Conservation (phyloP, 1,140 invertebrate species). For the Sinonovacula constricta region DNA sequence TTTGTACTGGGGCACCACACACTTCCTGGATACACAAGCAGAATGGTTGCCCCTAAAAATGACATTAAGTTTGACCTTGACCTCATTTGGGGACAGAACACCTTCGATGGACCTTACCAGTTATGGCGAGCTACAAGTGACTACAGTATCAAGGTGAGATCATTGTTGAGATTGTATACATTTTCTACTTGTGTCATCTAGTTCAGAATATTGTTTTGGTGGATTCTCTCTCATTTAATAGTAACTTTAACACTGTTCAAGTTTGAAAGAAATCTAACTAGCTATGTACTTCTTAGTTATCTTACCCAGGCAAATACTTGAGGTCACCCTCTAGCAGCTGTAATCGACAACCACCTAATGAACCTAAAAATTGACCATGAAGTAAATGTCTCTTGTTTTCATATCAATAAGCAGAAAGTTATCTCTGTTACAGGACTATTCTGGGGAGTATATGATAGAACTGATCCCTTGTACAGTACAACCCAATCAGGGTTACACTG, state of each 20-base stretch:
- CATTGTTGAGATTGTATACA: too few species aligned
- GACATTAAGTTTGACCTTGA: conserved; percentile 77
- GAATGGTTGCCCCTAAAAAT: conserved; percentile 71
- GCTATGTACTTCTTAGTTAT: too few species aligned
- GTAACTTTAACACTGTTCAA: too few species aligned
- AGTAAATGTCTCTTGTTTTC: too few species aligned
- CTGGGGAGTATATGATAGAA: conserved; percentile 78
- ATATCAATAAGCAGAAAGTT: too few species aligned
- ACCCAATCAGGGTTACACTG: conserved; percentile 70
- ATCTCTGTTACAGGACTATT: conserved; percentile 74
- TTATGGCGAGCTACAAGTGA: conserved; percentile 79
- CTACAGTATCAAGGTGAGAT: conserved; percentile 79
- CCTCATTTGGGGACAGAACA: conserved; percentile 79
- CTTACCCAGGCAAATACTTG: not conserved
- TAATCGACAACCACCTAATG: too few species aligned
- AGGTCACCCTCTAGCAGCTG: not conserved
- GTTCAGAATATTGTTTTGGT: too few species aligned
- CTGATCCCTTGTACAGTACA: conserved; percentile 79
- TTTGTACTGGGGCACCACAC: conserved; percentile 78
- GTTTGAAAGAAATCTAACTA: too few species aligned
- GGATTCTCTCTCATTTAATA: too few species aligned
- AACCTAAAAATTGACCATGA: too few species aligned
- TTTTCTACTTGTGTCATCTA: too few species aligned
- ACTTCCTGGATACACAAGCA: conserved; percentile 67
- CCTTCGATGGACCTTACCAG: conserved; percentile 80